Base-by-base conservation (phyloP, 2,888 invertebrate species). In the Dascillus cervinus region DNA sequence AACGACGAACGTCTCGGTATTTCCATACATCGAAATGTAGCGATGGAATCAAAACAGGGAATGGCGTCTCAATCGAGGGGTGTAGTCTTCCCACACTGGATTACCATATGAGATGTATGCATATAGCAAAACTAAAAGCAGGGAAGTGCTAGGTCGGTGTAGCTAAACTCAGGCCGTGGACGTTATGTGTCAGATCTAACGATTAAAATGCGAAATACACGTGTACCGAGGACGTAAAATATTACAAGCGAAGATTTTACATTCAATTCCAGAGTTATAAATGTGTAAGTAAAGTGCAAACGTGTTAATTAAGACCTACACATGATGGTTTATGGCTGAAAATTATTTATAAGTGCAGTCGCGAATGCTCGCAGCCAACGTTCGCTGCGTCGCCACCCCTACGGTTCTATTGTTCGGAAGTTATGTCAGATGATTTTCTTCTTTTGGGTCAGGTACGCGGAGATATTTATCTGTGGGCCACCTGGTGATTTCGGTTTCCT, bases 171-270 rank as follows among this genome's bases (percentile, higher is more conserved):
- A 41, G 39, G 37, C 35, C 41, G 41, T 31, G 39, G 39, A 46
- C 46, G 42, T 44, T 45, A 47, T 47, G 46, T 49, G 50, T 49
- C 48, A 50, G 52, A 52, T 53, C 43, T 43, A 43, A 37, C 49
- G 55, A 56, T 56, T 56, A 53, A 50, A 49, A 44, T 43, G 46
- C 51, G 49, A 51, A 52, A 53, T 53, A 55, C 56, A 55, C 49
- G 46, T 55, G 56, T 55, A 55, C 42, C 43, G 34, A 42, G 44
- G 52, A 54, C 52, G 46, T 56, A 47, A 56, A 51, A 49, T 56
- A 56, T 56, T 52, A 48, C 52, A 35, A 38, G 45, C 44, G 38
- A 41, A 42, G 46, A 40, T 46, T 47, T 50, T 49, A 53, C 53
- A 52, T 52, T 48, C 49, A 46, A 50, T 52, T 51, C 49, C 35